Conservation (phyloP, 2,888 invertebrate genomes). For the Heliconius ethilla region DNA sequence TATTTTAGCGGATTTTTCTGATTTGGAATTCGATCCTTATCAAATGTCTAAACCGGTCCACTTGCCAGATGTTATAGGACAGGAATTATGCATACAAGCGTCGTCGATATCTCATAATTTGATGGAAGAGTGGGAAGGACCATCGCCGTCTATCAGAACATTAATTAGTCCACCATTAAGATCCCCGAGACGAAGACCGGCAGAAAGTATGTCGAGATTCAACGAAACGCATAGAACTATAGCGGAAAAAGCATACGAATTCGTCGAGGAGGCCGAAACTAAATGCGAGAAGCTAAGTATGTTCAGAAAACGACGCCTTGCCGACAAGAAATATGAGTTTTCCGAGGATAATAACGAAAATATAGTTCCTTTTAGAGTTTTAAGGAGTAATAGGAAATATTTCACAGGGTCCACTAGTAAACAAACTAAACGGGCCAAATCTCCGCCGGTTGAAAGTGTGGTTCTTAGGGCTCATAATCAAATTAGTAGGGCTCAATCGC, state of each 20-base stretch:
- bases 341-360: slow-evolving; percentile 89
- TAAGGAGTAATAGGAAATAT: slow-evolving; percentile 80
- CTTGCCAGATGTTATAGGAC: slow-evolving; percentile 73
- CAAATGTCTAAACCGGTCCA: slow-evolving; percentile 73
- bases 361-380: slow-evolving; percentile 84
- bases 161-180: slow-evolving; percentile 76
- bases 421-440: slow-evolving; percentile 65
- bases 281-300: slow-evolving; percentile 93
- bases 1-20: slow-evolving; percentile 84
- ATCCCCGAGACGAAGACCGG: slow-evolving; percentile 73
- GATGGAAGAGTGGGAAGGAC: slow-evolving; percentile 80
- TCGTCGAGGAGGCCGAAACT: slow-evolving; percentile 90
- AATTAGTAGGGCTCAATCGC: slow-evolving; percentile 68
- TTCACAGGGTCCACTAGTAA: slow-evolving; percentile 72
- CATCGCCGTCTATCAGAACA: slow-evolving; percentile 75
- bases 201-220: slow-evolving; percentile 79
- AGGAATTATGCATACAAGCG: slow-evolving; percentile 75
- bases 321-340: slow-evolving; percentile 96
- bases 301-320: slow-evolving; percentile 90
- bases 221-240: slow-evolving; percentile 79
- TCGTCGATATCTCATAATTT: slow-evolving; percentile 75
- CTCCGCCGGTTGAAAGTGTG: slow-evolving; percentile 72
- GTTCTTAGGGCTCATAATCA: slow-evolving; percentile 76
- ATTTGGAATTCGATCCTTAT: slow-evolving; percentile 81
- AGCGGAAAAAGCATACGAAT: slow-evolving; percentile 91